phyloP scores from a whole-genome alignment of 2,888 invertebrate species.

The Cryptus armator region DNA sequence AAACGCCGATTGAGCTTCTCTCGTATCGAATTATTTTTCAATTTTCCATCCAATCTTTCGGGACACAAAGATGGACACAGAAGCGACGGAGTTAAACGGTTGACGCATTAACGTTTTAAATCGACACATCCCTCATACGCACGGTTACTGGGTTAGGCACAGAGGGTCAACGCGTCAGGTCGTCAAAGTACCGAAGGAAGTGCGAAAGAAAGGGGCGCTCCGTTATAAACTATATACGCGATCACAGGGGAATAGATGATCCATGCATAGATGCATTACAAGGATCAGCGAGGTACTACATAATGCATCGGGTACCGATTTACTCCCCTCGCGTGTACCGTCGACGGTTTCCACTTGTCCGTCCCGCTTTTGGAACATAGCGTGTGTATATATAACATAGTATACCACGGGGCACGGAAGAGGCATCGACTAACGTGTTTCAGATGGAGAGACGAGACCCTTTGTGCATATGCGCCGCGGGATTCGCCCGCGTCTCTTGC shows the following conservation, averaged over 20 bases:
- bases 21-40: neutral
- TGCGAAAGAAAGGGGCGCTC: conserved; percentile 25
- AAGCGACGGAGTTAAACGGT: neutral
- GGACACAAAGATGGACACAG: neutral
- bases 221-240: conserved; percentile 54
- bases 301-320: conserved; percentile 81
- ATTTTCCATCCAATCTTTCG: neutral
- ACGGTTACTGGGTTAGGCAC: neutral
- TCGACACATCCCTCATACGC: neutral
- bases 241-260: conserved; percentile 48
- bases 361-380: conserved; percentile 50
- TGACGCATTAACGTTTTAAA: neutral
- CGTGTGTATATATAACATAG: conserved; percentile 43
- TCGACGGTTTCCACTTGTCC: conserved; percentile 61
- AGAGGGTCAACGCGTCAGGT: neutral
- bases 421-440: conserved; percentile 82
- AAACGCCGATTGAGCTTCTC: no score
- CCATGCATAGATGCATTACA: conserved; percentile 82
- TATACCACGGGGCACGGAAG: conserved; percentile 4
- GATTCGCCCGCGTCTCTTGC: conserved; percentile 71
- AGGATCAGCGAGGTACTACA: conserved; percentile 82
- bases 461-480: conserved; percentile 75
- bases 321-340: conserved; percentile 68
- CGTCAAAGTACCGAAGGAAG: conserved; percentile 28
- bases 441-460: conserved; percentile 79